A percentile compares a stretch with the other conserved stretches of the same genome.
Evolutionary conservation across 2,797 vertebrate species (phyloP).

Genomic region (Peromyscus melanophrys): DNA sequence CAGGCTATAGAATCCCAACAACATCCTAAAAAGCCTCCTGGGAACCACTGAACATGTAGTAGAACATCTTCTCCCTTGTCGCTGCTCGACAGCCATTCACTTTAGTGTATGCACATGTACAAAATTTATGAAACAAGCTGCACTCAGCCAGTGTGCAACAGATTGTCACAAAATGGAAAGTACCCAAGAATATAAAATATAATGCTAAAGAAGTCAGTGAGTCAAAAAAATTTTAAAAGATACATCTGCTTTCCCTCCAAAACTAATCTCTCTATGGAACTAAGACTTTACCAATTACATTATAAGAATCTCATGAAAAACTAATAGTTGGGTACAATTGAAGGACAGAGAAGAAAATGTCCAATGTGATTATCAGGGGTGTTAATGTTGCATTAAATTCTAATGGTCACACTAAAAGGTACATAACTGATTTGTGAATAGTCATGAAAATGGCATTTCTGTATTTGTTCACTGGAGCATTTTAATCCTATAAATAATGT

Average conservation of each 20-base stretch:
- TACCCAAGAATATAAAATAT: neutral
- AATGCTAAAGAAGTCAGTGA: neutral
- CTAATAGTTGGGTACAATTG: neutral
- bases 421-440: neutral
- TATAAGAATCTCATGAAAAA: neutral
- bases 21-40: neutral
- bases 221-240: neutral
- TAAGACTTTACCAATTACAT: constrained; percentile 9
- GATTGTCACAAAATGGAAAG: neutral
- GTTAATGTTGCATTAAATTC: neutral
- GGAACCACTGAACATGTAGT: neutral
- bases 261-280: neutral
- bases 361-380: neutral
- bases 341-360: neutral
- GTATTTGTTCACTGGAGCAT: neutral
- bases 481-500: neutral
- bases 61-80: neutral
- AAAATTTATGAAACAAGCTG: neutral
- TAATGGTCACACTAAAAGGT: neutral
- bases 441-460: neutral
- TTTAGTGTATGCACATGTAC: neutral
- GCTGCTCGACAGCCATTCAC: neutral
- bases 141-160: neutral
- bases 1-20: neutral
- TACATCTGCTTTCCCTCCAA: constrained; percentile 12